phyloP scores from a whole-genome alignment of 2,888 invertebrate species.

The Cremastinae sp. region DNA sequence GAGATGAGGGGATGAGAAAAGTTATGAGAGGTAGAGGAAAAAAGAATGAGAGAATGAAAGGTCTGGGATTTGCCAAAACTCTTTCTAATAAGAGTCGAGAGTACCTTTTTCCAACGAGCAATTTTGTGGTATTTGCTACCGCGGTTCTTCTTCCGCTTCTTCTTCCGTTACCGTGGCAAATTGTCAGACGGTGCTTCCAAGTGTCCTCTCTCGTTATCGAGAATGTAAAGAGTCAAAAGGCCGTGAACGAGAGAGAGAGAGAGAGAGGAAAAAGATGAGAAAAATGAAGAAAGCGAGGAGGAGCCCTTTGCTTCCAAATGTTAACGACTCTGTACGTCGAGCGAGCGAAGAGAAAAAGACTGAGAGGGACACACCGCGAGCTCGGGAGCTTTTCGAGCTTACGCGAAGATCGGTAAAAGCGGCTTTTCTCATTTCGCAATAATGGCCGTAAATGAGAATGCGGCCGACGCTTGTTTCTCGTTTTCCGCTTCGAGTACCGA shows the following conservation, averaged over 20 bases:
- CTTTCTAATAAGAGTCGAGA: slow-evolving; percentile 48
- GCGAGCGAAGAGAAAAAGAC: slow-evolving; percentile 8
- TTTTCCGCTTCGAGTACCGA: slow-evolving; percentile 27
- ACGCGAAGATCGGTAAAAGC: slow-evolving; percentile 50
- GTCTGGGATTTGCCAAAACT: slow-evolving; percentile 45
- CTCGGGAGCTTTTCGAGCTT: slow-evolving; percentile 25
- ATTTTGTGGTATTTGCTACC: slow-evolving; percentile 45
- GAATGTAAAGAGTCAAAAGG: slow-evolving; percentile 51
- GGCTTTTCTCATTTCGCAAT: slow-evolving; percentile 61
- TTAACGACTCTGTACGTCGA: slow-evolving; percentile 50
- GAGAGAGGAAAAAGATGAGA: slow-evolving; percentile 42
- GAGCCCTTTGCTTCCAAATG: slow-evolving; percentile 53
- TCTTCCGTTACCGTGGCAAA: slow-evolving; percentile 49
- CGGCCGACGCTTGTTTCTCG: slow-evolving; percentile 38
- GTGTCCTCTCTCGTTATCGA: slow-evolving; percentile 60
- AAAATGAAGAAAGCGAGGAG: slow-evolving; percentile 43
- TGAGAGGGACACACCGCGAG: slow-evolving; percentile 6
- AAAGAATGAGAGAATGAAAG: slow-evolving; percentile 20
- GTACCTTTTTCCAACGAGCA: slow-evolving; percentile 47
- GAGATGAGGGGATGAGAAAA: slow-evolving; percentile 11
- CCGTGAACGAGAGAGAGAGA: slow-evolving; percentile 24
- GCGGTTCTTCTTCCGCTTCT: slow-evolving; percentile 21
- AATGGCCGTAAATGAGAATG: slow-evolving; percentile 61
- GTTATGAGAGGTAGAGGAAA: slow-evolving; percentile 42
- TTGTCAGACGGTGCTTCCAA: slow-evolving; percentile 57